These are phyloP conservation scores for Dendrocincla fuliginosa DNA, from an alignment of 2,797 vertebrate species.

Conservation along the genomic window DNA sequence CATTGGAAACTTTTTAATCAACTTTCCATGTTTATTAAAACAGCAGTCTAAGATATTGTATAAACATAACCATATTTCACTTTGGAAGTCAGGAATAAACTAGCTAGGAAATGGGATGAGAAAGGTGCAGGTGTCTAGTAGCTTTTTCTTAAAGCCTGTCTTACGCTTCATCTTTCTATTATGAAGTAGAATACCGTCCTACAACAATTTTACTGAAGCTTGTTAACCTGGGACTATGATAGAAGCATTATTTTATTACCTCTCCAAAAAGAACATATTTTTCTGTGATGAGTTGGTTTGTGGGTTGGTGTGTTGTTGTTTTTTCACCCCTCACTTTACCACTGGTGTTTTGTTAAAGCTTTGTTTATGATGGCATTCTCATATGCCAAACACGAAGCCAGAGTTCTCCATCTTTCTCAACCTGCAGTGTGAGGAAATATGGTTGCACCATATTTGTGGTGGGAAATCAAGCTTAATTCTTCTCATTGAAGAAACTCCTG, in stretches of 20 bases:
- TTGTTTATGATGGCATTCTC: not conserved
- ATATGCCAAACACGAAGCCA: not conserved
- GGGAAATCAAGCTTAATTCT: not conserved
- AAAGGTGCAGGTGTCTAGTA: not conserved
- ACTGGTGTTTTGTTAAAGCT: not conserved
- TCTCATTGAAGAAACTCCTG: not conserved
- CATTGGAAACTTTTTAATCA: not conserved
- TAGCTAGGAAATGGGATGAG: not conserved
- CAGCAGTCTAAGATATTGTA: not conserved
- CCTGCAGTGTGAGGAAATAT: not conserved
- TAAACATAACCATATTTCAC: not conserved
- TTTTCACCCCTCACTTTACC: not conserved
- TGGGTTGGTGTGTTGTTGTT: not conserved
- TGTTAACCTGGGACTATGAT: not conserved
- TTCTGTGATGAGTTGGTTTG: not conserved
- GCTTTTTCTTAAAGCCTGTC: not conserved
- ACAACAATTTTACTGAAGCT: not conserved
- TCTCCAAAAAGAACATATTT: not conserved
- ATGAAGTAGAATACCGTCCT: not conserved
- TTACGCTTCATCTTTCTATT: not conserved
- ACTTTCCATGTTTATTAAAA: not conserved
- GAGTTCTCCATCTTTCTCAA: not conserved
- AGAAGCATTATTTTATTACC: not conserved
- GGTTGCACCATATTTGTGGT: not conserved
- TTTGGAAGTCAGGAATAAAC: not conserved